Evolutionary conservation across 1,140 invertebrate genomes (phyloP), one percentile per base, ranked within the genome.

Genomic region (Drosophila parvula): DNA sequence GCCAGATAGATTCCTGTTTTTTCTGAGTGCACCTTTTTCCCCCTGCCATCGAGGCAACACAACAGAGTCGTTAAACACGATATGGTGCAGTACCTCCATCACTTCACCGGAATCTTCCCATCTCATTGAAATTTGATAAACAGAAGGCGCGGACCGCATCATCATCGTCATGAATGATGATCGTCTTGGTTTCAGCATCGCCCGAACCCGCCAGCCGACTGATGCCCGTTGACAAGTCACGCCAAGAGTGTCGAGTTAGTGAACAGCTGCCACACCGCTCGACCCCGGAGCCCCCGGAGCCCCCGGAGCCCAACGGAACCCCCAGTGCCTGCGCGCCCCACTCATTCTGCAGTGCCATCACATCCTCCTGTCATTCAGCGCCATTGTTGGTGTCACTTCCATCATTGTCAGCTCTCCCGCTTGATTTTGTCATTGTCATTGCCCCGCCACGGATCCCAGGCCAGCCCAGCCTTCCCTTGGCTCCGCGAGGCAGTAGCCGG

Each of bases 401-500:
- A 82, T 82, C 82, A 82, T 76, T 88, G 83, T 84, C 81, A 88
- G 83, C 61, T 63, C 68, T 59, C 62, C 71, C 61, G 51, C 74
- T 75, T 78, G 77, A 78, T 90, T 85, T 85, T 81, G 80, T 88
- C 81, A 89, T 90, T 89, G 81, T 88, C 81, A 88, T 86, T 84
- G 78, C 64, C 45, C 43, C 57, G 28, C 34, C 38, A 14, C 56
- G 27, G 40, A 16, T 12, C 43, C 22, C 47, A 4, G 27, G n/a
- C n/a, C n/a, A n/a, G n/a, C n/a, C 47, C 36, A 59, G 34, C 22
- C 18, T 38, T 30, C 22, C 16, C 38, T n/a, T 34, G 41, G 38
- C 34, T 16, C 27, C 51, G 45, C 51, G 45, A 43, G 43, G 32
- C 47, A 57, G 47, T 67, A 48, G 56, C 45, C 48, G 62, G 41